A percentile compares a stretch with the other conserved stretches of the same genome.
phyloP scores from a whole-genome alignment of 1,140 invertebrate species.

The Ceratitis capitata region DNA sequence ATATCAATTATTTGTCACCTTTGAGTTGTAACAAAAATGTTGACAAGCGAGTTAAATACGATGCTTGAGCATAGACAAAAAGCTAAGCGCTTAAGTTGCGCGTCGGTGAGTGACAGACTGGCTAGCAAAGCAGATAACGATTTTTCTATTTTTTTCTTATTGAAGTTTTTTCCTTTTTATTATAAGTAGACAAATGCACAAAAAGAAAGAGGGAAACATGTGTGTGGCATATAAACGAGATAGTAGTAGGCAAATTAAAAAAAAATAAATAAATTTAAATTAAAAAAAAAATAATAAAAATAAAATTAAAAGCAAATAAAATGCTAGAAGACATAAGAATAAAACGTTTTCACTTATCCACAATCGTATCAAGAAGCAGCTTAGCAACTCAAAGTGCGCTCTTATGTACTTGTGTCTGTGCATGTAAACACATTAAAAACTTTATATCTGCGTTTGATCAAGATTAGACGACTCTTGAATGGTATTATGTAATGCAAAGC shows the following conservation, averaged over 20 bases:
- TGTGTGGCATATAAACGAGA: not conserved
- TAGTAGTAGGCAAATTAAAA: not conserved
- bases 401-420: not conserved
- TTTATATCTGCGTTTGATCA: no score
- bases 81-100: slow-evolving; percentile 9
- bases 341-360: not conserved
- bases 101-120: not conserved
- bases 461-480: no score
- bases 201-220: not conserved
- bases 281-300: not conserved
- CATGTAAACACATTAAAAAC: not conserved
- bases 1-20: slow-evolving; percentile 22
- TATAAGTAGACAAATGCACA: slow-evolving; percentile 18
- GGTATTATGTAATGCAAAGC: no score
- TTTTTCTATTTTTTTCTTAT: not conserved
- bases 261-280: not conserved
- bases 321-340: not conserved
- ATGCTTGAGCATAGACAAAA: slow-evolving; percentile 17
- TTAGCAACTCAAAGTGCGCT: not conserved
- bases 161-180: not conserved
- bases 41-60: slow-evolving; percentile 19
- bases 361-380: not conserved
- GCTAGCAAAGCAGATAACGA: not conserved
- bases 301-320: not conserved
- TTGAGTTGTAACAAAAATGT: not conserved